These are phyloP conservation scores for Ianthella basta DNA, from an alignment of 37 sponge, comb jelly and placozoan genomes.

Conservation along the genomic window DNA sequence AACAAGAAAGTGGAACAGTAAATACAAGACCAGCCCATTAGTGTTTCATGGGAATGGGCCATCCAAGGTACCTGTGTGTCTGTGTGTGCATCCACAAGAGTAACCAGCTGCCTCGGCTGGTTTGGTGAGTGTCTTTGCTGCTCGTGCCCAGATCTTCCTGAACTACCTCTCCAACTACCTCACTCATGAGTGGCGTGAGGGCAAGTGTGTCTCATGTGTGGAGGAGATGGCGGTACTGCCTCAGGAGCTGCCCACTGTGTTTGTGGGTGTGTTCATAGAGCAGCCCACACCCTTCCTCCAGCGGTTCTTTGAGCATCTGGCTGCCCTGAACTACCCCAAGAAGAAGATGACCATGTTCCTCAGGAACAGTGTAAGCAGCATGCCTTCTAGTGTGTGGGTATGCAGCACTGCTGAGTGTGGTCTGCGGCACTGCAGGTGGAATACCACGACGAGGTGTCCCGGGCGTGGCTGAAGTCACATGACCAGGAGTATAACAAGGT, in stretches of 20 bases:
- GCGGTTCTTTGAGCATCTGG: constrained; percentile 48
- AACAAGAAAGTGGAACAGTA: constrained; percentile 49
- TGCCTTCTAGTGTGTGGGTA: too few relatives aligned
- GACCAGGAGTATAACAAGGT: not conserved
- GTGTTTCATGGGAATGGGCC: constrained; percentile 95
- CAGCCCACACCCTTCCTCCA: constrained; percentile 71
- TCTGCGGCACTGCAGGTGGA: constrained; percentile 28
- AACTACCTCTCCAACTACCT: constrained; percentile 87
- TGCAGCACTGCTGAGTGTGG: not conserved
- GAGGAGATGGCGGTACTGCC: constrained; percentile 42
- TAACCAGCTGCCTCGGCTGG: too few relatives aligned
- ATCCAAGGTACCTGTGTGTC: constrained; percentile 76
- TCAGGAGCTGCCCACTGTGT: constrained; percentile 71
- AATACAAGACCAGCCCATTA: constrained; percentile 75
- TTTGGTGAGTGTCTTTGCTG: too few relatives aligned
- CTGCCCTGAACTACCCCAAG: constrained; percentile 70
- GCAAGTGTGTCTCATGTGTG: constrained; percentile 69
- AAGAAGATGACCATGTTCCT: constrained; percentile 41
- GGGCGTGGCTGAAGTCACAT: constrained; percentile 47
- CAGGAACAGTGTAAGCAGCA: constrained; percentile 5
- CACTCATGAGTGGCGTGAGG: constrained; percentile 54
- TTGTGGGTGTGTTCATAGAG: constrained; percentile 66
- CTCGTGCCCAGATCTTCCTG: constrained; percentile 53
- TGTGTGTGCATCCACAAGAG: too few relatives aligned
- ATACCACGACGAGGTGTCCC: constrained; percentile 54